Base-by-base conservation (phyloP, 2,888 invertebrate genomes). In the Ephialtes manifestator region DNA sequence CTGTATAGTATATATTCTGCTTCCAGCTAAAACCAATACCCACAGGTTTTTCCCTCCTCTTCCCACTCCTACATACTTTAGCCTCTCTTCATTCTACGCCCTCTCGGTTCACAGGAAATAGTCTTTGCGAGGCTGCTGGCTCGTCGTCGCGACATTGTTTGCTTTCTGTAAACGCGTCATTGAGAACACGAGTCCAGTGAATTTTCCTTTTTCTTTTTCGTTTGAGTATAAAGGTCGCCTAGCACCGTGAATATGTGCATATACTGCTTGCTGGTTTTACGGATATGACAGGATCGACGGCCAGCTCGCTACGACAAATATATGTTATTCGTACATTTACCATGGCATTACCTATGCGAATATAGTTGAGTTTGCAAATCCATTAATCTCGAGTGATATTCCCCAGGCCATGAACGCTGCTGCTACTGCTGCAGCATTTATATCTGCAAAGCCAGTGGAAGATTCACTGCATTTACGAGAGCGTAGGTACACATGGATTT, bases 11-110 rank as follows among this genome's bases (percentile, higher is more conserved):
- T 74, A 31, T 63, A 63, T 51, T 63, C 63, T 15, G 28, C 31
- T 60, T 60, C 11, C 60, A 74, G 63, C 63, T 31, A 75, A 75
- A 75, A 75, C 75, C 75, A 63, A 75, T 75, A 63, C 63, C 75
- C 75, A 75, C 75, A 75, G 75, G 75, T 75, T 75, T 75, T 63
- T 35, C 48, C 35, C 35, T 75, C 75, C 63, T 75, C 75, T 13
- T 75, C n/a, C 24, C 20, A 18, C 48, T 35, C 63, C 15, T 20
- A 5, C 28, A 15, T 77, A 15, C 43, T 58, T 24, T 10, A 8
- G 46, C 20, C 43, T 70, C n/a, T 55, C 31, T 43, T 18, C n/a
- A n/a, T 48, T 60, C 18, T 46, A 28, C 18, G 7, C 4, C 15
- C 28, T 46, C 13, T 58, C 70, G 53, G 70, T 51, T 70, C 70